Evolutionary conservation across 35 echinoderm and acorn worm species (phyloP).

Genomic region (Apostichopus californicus): DNA sequence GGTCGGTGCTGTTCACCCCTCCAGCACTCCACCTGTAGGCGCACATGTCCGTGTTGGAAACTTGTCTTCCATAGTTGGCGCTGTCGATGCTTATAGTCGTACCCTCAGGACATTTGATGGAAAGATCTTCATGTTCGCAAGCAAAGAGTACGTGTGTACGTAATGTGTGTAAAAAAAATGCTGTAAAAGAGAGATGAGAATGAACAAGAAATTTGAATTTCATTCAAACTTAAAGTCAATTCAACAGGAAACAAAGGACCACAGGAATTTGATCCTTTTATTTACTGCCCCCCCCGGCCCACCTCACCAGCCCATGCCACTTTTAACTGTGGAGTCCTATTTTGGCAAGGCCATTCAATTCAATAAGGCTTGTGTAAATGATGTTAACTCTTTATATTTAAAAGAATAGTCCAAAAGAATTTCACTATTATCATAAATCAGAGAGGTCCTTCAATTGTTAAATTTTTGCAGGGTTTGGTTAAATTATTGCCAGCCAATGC

Average conservation of each 20-base stretch:
- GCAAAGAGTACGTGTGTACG: slow-evolving; percentile 85
- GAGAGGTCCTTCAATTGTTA: no score
- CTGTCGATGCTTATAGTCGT: slow-evolving; percentile 74
- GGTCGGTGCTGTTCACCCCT: slow-evolving; percentile 36
- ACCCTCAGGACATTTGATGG: slow-evolving; percentile 76
- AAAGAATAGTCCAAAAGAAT: no score
- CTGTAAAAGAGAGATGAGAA: slow-evolving; percentile 49
- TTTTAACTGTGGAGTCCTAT: no score
- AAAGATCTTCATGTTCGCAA: slow-evolving; percentile 83
- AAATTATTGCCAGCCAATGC: no score
- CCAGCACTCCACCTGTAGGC: slow-evolving; percentile 72
- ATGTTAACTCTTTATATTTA: no score
- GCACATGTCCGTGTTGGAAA: slow-evolving; percentile 79
- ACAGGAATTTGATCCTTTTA: no score
- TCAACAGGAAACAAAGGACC: background rate
- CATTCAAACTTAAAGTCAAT: background rate
- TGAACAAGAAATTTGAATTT: background rate
- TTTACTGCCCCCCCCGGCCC: no score
- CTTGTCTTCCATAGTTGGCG: slow-evolving; percentile 84
- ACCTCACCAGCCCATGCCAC: no score
- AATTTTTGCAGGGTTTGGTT: no score
- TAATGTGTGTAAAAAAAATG: slow-evolving; percentile 80
- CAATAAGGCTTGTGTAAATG: no score
- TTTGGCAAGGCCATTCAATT: no score
- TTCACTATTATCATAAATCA: no score